phyloP scores from a whole-genome alignment of 2,797 vertebrate genomes.

The Pitangus sulphuratus region DNA sequence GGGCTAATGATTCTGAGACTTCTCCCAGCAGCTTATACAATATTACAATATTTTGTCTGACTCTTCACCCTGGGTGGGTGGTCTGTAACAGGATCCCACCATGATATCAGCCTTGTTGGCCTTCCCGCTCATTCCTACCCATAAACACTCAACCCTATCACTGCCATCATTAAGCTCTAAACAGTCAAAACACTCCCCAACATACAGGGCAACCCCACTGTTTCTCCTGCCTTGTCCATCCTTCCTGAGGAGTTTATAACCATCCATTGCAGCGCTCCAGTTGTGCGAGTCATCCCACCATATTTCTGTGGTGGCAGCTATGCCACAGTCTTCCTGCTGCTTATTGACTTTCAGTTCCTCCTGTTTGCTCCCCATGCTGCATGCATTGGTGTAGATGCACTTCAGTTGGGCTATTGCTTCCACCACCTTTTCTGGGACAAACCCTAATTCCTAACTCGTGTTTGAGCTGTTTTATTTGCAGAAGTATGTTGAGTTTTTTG shows the following conservation, averaged over 20 bases:
- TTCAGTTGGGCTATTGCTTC: not conserved
- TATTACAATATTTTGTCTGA: not conserved
- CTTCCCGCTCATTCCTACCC: not conserved
- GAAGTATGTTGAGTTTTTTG: conserved; percentile 18
- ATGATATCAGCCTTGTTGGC: not conserved
- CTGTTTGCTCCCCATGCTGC: not conserved
- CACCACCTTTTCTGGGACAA: not conserved
- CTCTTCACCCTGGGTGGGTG: not conserved
- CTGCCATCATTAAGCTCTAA: not conserved
- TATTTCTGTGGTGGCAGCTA: not conserved
- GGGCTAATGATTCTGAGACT: not conserved
- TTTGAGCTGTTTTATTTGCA: conserved; percentile 33
- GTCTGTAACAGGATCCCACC: not conserved
- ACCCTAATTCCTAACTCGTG: not conserved
- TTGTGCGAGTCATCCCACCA: fast-evolving
- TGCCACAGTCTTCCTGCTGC: not conserved
- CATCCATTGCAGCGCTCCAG: not conserved
- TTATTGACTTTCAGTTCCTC: not conserved
- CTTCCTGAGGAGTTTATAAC: not conserved
- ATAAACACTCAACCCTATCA: not conserved
- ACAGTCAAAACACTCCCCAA: not conserved
- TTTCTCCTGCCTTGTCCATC: not conserved
- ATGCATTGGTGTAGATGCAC: not conserved
- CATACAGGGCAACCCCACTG: not conserved
- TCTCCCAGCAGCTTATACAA: not conserved